Evolutionary conservation across 2,888 invertebrate species (phyloP).

Genomic region (Synergus umbraculus): DNA sequence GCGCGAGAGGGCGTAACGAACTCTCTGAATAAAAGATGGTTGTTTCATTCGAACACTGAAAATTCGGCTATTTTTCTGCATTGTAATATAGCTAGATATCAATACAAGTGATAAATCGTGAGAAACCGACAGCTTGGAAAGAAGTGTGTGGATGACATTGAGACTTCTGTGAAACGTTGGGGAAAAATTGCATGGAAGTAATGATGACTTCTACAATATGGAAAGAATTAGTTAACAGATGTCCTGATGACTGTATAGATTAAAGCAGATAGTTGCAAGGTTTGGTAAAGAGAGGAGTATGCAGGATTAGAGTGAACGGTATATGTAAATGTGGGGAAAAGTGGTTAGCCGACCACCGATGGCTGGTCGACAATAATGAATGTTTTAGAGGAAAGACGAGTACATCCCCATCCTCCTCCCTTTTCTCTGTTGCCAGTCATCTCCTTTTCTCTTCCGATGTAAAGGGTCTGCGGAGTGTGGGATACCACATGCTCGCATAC

Average conservation of each 20-base stretch:
- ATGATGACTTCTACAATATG: conserved; percentile 43
- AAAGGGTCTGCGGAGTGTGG: conserved; percentile 48
- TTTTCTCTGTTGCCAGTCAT: conserved; percentile 20
- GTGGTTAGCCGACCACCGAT: conserved; percentile 44
- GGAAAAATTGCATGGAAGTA: conserved; percentile 48
- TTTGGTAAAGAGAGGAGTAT: conserved; percentile 38
- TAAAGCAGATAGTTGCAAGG: conserved; percentile 45
- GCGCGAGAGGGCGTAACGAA: conserved; percentile 59
- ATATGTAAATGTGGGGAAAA: neutral
- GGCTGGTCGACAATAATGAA: conserved; percentile 59
- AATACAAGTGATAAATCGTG: too few relatives aligned
- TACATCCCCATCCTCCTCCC: conserved; percentile 44
- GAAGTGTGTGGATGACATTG: neutral
- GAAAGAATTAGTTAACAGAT: neutral
- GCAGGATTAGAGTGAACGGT: conserved; percentile 41
- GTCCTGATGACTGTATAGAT: conserved; percentile 17
- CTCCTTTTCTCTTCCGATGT: neutral
- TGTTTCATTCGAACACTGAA: conserved; percentile 11
- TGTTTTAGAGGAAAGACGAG: conserved; percentile 61
- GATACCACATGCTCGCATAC: conserved; percentile 43
- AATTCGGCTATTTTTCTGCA: conserved; percentile 27
- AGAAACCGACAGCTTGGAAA: too few relatives aligned
- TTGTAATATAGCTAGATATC: too few relatives aligned
- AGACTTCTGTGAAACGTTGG: conserved; percentile 12
- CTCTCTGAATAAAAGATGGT: conserved; percentile 43